phyloP scores from a whole-genome alignment of 2,797 vertebrate genomes.

The Lemur catta region DNA sequence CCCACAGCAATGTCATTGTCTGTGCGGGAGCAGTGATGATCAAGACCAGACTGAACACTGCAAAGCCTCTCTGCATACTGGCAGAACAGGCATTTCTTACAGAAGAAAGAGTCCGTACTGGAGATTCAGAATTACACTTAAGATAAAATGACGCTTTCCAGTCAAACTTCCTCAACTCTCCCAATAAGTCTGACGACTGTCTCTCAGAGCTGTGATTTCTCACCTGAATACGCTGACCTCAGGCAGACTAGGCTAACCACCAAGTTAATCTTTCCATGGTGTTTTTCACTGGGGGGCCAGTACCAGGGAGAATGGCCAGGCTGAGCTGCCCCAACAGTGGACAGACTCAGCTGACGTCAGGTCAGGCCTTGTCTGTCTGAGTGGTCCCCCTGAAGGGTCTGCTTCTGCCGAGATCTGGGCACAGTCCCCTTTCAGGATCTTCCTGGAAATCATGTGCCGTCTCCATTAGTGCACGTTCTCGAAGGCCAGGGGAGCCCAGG shows the following conservation, averaged over 20 bases:
- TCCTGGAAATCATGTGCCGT: not conserved
- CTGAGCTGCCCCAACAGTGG: not conserved
- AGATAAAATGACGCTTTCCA: not conserved
- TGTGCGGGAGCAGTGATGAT: not conserved
- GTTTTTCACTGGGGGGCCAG: not conserved
- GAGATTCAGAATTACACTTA: not conserved
- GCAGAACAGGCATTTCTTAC: not conserved
- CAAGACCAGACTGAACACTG: not conserved
- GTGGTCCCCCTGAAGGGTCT: not conserved
- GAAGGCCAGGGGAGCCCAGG: not conserved
- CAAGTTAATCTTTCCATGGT: not conserved
- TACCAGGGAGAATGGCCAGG: not conserved
- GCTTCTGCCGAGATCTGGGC: not conserved
- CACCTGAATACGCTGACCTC: not conserved
- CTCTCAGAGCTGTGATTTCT: not conserved
- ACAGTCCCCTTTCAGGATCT: not conserved
- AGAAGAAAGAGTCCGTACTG: not conserved
- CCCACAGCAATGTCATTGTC: too few species aligned
- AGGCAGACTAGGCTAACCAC: not conserved
- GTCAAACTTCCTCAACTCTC: not conserved
- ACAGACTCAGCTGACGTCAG: not conserved
- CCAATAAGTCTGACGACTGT: not conserved
- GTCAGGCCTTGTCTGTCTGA: not conserved
- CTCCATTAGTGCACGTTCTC: not conserved
- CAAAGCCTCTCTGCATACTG: not conserved